Evolutionary conservation across 1,140 invertebrate species (phyloP), one percentile per base, ranked within the genome.

Genomic region (Meloidogyne exigua): DNA sequence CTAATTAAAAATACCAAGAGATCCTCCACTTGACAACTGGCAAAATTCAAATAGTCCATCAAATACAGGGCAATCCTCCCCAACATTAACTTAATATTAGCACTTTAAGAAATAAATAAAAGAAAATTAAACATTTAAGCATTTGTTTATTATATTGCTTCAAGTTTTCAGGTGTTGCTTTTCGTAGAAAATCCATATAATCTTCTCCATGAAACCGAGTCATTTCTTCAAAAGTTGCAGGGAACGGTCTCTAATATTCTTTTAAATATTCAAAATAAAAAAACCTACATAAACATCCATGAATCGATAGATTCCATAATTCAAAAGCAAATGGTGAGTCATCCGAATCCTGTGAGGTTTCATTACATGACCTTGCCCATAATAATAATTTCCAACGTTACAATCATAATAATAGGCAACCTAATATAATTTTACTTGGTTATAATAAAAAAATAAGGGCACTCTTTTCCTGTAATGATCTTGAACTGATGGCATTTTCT

Each of bases 281-380:
- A 65, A 65, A 91, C 93, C 93, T 91, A 97, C 95, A 91, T 96
- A 98, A 85, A 98, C 96, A 91, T 99, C 96, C 95, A 99, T 97
- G 91, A 98, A 98, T 79, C 96, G 91, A 88, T 99, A 99, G 11
- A 99, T 91, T 62, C 96, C 96, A 92, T 99, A 99, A 89, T 99
- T 99, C 2, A 99, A 89, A 32, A 99, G 91, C 75, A 99, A 91
- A 91, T 99, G 99, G 89, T 99, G 96, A 1, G 96, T 97, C 96
- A 99, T 99, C 85, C 96, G 92, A 91, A 99, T 87, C 79, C 96
- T 92, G 89, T 99, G 96, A 9, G 96, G 96, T 88, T 99, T 99
- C 96, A 99, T 99, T 10, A 96, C 96, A 91, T 99, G 96, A n/a
- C 96, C 96, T 89, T 99, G 96, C 1, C 96, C 96, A 93, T 99